These are phyloP conservation scores for Latrodectus geometricus DNA, from an alignment of 1,140 invertebrate species.

Conservation along the genomic window DNA sequence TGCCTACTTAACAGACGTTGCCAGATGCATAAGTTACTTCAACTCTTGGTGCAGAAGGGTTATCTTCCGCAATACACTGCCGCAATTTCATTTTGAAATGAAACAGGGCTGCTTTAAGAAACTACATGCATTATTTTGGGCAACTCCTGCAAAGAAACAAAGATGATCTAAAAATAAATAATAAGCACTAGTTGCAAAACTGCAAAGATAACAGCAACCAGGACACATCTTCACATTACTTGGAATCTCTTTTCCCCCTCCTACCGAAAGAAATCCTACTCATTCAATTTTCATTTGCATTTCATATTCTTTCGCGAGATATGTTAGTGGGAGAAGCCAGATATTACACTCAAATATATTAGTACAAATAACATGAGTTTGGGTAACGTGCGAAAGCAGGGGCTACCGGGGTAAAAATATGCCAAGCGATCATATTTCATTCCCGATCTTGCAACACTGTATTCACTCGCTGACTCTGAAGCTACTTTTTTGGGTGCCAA, in stretches of 20 bases:
- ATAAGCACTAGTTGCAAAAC: not conserved
- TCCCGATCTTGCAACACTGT: slow-evolving; percentile 7
- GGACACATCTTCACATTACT: not conserved
- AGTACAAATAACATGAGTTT: too few species aligned
- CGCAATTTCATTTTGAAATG: too few species aligned
- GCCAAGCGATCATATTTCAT: slow-evolving; percentile 18
- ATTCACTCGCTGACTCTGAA: too few species aligned
- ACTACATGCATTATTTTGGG: too few species aligned
- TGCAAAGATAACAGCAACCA: not conserved
- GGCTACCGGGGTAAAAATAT: slow-evolving; percentile 6
- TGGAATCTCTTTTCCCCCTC: not conserved
- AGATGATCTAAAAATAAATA: not conserved
- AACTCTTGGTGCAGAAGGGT: too few species aligned
- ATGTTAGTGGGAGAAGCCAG: not conserved
- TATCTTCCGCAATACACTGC: too few species aligned
- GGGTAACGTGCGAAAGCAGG: slow-evolving; percentile 24
- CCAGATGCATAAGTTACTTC: too few species aligned
- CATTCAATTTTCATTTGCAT: slow-evolving; percentile 57
- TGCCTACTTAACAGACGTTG: too few species aligned
- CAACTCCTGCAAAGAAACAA: not conserved
- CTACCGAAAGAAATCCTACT: slow-evolving; percentile 31
- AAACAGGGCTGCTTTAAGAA: too few species aligned
- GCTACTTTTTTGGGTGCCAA: too few species aligned
- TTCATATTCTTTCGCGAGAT: slow-evolving; percentile 22
- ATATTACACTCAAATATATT: too few species aligned